phyloP scores from a whole-genome alignment of 2,888 invertebrate genomes.

The Nomada fabriciana region DNA sequence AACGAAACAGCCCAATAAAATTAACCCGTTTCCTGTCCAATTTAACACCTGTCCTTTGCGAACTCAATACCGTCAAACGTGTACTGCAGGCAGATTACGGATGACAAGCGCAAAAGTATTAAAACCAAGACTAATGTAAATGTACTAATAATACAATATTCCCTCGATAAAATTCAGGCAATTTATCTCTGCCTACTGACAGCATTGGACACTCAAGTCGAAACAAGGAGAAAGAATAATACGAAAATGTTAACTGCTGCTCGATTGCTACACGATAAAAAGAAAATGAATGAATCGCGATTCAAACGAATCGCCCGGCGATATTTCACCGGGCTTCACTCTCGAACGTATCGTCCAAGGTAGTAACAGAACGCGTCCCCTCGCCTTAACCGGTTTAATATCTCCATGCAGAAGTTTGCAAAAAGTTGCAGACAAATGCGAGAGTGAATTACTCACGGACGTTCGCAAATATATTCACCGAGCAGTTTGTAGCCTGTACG shows the following conservation, averaged over 20 bases:
- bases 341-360: neutral
- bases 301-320: slow-evolving; percentile 3
- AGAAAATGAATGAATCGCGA: neutral
- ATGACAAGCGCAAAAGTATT: no score
- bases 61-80: no score
- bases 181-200: no score
- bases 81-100: no score
- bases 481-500: slow-evolving; percentile 58
- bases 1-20: neutral
- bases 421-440: slow-evolving; percentile 53
- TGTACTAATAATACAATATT: no score
- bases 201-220: no score
- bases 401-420: slow-evolving; percentile 42
- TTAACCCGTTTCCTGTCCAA: no score
- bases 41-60: no score
- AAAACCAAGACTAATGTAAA: no score
- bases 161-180: no score
- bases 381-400: slow-evolving; percentile 47
- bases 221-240: no score
- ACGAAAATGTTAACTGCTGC: neutral
- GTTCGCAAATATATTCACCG: slow-evolving; percentile 59
- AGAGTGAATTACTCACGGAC: slow-evolving; percentile 58
- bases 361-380: neutral
- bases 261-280: neutral
- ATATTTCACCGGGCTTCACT: neutral